Evolutionary conservation across 2,888 invertebrate genomes (phyloP), one percentile per base, ranked within the genome.

Genomic region (Drosophila siamana): DNA sequence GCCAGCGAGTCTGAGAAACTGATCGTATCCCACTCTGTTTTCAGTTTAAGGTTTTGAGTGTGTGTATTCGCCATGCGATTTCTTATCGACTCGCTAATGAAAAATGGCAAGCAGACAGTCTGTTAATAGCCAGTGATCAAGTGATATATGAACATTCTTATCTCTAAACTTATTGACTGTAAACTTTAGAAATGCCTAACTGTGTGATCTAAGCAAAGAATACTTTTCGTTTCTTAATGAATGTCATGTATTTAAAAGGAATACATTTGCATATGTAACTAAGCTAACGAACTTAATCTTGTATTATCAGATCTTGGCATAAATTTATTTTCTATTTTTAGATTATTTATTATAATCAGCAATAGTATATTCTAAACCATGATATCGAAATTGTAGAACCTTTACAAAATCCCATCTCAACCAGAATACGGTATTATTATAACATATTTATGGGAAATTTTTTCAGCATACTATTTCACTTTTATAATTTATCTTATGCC

Each of bases 1-100:
- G 22, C 30, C 8, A 41, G 19, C 41, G 1, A 9, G 19, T 55
- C 22, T 47, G 51, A 59, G 63, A 69, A 64, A 48, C 56, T 64
- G 85, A 87, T 82, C 72, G 72, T 84, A 85, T 82, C 82, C 56
- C 22, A 9, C 26, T 26, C 44, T 82, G 87, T 82, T 82, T 57
- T 84, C 78, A 80, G 78, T 79, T 63, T 65, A 33, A 33, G n/a
- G n/a, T n/a, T n/a, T n/a, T n/a, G n/a, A n/a, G 63, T 65, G 64
- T 60, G n/a, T 26, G 19, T 48, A 67, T 62, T 68, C 63, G 16
- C 56, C 22, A 65, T 61, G 40, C 33, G 64, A 64, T 56, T 54
- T 60, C 48, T 52, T 68, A 75, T 81, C 60, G 55, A 19, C 9
- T 15, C 38, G 36, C 56, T 60, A 67, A 72, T 70, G 71, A 72